Evolutionary conservation across 2,797 vertebrate species (phyloP).

Genomic region (Antennarius maculatus): DNA sequence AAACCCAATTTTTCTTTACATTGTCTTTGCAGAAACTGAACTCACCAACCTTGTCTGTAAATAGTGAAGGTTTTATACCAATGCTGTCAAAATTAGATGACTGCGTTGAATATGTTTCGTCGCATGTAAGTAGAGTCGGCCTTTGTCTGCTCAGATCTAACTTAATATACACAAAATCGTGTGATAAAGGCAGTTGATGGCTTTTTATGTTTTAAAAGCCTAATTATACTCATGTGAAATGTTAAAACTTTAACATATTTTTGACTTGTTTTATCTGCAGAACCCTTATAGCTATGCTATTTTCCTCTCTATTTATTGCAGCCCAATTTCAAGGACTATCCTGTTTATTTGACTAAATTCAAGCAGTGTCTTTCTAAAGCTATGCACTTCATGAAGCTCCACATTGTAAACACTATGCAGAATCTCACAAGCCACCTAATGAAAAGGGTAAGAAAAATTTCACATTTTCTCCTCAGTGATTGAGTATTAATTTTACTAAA

Average conservation of each 20-base stretch:
- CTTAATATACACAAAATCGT: neutral
- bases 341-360: slow-evolving; percentile 92
- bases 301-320: slow-evolving; percentile 70
- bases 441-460: slow-evolving; percentile 87
- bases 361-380: slow-evolving; percentile 98
- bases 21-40: slow-evolving; percentile 90
- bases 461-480: neutral
- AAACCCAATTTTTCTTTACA: neutral
- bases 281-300: slow-evolving; percentile 3
- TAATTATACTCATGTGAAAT: neutral
- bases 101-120: slow-evolving; percentile 96
- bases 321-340: slow-evolving; percentile 98
- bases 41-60: slow-evolving; percentile 94
- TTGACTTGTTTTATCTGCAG: slow-evolving; percentile 1
- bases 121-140: slow-evolving; percentile 87
- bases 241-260: neutral
- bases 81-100: slow-evolving; percentile 97
- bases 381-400: slow-evolving; percentile 95
- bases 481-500: no score
- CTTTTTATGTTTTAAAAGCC: neutral
- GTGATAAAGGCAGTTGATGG: neutral
- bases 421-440: slow-evolving; percentile 93
- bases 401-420: slow-evolving; percentile 93
- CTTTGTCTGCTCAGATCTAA: slow-evolving; percentile 3
- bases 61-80: slow-evolving; percentile 97